Base-by-base conservation (phyloP, 2,888 invertebrate species). In the Orthosia cruda region DNA sequence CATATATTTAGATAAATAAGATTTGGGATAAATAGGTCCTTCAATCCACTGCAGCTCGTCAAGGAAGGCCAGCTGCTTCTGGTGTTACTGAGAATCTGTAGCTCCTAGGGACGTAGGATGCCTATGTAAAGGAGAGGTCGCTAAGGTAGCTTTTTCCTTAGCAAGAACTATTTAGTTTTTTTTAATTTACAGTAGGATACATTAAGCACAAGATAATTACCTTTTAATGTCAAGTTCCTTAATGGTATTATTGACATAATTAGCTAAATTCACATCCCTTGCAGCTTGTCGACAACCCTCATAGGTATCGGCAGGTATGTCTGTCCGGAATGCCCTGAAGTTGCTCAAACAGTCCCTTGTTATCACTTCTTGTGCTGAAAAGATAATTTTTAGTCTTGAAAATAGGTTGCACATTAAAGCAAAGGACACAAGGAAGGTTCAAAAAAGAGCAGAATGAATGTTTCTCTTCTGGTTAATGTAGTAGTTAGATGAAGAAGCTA, bases 301-400 rank as follows among this genome's bases (percentile, higher is more conserved):
- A 92, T 99, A 99, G 77, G 98, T 98, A 92, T 99, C 99, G 0
- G 99, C 98, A 11, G 99, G 99, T 87, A 99, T 98, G 89, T 99
- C 99, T 5, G 98, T 98, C 70, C 99, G 97, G 86, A 98, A 97
- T 54, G 97, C 98, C 90, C 97, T 97, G 74, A 99, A 95, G 55
- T 98, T 97, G 91, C 99, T 99, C 59, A 99, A 93, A 91, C 99
- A 99, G 86, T 98, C 98, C 87, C 99, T 97, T 0, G 98, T 99
- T 62, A 99, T 98, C 0, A 98, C 97, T 89, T 97, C 97, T 90
- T 98, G 97, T 40, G 98, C 99, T 99, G 94, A 77, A 89, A 90
- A 23, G 47, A 3, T 61, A 66, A 71, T 45, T 2, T 7, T 18
- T 4, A 49, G 9, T 40, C 11, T 47, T 49, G 11, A 59, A 52